phyloP scores from a whole-genome alignment of 2,797 vertebrate species.

The Emydoidea blandingii region DNA sequence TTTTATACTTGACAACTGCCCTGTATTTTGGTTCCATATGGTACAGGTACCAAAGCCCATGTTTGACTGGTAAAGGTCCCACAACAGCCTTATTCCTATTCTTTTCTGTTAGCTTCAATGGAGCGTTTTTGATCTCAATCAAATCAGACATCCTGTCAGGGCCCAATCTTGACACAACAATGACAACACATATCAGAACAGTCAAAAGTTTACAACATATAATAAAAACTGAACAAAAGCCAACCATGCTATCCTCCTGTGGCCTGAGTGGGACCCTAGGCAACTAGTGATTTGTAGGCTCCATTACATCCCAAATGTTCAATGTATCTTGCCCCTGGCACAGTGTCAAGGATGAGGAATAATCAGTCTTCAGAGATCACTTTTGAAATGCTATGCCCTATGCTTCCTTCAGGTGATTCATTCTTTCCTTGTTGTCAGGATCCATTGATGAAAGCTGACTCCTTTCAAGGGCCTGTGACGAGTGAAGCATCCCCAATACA shows the following conservation, averaged over 20 bases:
- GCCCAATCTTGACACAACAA: constrained; percentile 62
- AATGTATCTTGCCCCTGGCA: constrained; percentile 80
- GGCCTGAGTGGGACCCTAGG: constrained; percentile 62
- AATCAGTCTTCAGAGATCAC: constrained; percentile 79
- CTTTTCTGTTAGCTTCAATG: constrained; percentile 44
- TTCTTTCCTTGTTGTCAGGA: constrained; percentile 77
- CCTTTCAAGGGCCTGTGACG: constrained; percentile 75
- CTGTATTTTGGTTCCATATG: background rate
- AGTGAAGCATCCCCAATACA: constrained; percentile 45
- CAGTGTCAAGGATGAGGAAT: constrained; percentile 80
- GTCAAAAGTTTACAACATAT: constrained; percentile 74
- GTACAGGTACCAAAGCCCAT: background rate
- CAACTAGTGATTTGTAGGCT: constrained; percentile 79
- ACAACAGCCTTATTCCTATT: background rate
- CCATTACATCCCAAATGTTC: constrained; percentile 78
- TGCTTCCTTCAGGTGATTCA: constrained; percentile 80
- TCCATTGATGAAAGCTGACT: constrained; percentile 79
- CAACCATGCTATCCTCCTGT: constrained; percentile 47
- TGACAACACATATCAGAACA: constrained; percentile 73
- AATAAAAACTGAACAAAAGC: constrained; percentile 79
- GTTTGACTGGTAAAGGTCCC: constrained; percentile 9
- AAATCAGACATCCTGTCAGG: constrained; percentile 67
- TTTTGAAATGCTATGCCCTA: constrained; percentile 74
- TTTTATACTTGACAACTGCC: background rate
- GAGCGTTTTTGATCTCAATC: constrained; percentile 68